Evolutionary conservation across 2,888 invertebrate genomes (phyloP).

Genomic region (Horisme vitalbata): DNA sequence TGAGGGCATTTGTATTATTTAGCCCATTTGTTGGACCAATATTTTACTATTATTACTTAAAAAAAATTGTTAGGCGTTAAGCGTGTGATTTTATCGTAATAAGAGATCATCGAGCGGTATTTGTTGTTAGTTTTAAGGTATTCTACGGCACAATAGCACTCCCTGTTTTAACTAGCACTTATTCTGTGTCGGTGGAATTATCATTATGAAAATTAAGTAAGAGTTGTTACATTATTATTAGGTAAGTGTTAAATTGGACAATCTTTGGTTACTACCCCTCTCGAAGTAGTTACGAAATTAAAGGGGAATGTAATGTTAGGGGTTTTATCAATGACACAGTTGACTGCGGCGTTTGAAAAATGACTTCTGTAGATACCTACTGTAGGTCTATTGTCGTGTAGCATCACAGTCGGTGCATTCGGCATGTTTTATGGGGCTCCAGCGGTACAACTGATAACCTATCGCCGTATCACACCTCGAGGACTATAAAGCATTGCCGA

Average conservation of each 20-base stretch:
- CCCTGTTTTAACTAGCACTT: slow-evolving; percentile 83
- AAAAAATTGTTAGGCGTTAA: slow-evolving; percentile 82
- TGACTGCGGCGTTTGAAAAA: slow-evolving; percentile 72
- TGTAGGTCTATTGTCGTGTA: slow-evolving; percentile 49
- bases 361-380: slow-evolving; percentile 49
- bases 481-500: slow-evolving; percentile 70
- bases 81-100: slow-evolving; percentile 82
- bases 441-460: slow-evolving; percentile 45
- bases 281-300: slow-evolving; percentile 72
- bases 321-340: slow-evolving; percentile 83
- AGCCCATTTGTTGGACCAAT: slow-evolving; percentile 84
- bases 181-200: slow-evolving; percentile 82
- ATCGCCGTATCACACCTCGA: slow-evolving; percentile 40
- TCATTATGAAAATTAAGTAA: slow-evolving; percentile 79
- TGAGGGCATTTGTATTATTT: slow-evolving; percentile 83
- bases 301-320: slow-evolving; percentile 79
- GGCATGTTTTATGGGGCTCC: slow-evolving; percentile 70
- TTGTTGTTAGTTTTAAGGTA: slow-evolving; percentile 81
- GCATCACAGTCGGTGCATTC: slow-evolving; percentile 59
- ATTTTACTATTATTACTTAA: slow-evolving; percentile 83
- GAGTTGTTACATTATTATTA: slow-evolving; percentile 83
- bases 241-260: slow-evolving; percentile 83
- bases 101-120: slow-evolving; percentile 81
- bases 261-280: slow-evolving; percentile 81
- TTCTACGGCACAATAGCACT: slow-evolving; percentile 83